Percentiles rank a stretch among this genome's conserved stretches.
phyloP scores from a whole-genome alignment of 2,113 vertebrate genomes.

The Apeltes quadracus region DNA sequence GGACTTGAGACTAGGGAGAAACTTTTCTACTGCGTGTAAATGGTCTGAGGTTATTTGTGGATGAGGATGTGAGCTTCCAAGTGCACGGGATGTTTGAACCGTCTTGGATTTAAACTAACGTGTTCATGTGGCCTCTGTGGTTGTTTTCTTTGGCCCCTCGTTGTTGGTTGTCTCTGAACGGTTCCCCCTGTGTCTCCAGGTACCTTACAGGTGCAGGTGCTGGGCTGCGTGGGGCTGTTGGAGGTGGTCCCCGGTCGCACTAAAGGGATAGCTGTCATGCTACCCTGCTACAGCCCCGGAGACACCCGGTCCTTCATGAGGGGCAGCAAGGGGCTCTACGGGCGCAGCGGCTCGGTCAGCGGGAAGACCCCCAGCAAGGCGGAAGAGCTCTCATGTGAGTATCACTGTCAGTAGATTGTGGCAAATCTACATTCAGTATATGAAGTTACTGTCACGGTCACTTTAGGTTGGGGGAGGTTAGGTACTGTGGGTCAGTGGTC shows the following conservation, averaged over 20 bases:
- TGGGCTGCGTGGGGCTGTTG: conserved; percentile 85
- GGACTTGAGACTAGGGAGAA: background rate
- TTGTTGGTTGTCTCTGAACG: background rate
- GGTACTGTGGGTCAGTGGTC: background rate
- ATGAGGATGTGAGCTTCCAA: background rate
- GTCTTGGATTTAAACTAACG: background rate
- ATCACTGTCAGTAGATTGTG: background rate
- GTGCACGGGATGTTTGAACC: background rate
- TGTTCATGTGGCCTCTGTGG: background rate
- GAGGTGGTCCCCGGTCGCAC: conserved; percentile 85
- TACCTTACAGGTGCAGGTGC: conserved; percentile 87
- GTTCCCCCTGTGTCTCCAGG: conserved; percentile 70
- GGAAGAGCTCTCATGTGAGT: conserved; percentile 82
- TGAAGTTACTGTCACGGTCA: background rate
- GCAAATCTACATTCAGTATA: background rate
- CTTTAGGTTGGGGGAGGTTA: background rate
- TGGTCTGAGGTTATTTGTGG: too few species aligned
- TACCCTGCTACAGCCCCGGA: conserved; percentile 80
- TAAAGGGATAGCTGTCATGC: conserved; percentile 73
- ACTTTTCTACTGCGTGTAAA: background rate
- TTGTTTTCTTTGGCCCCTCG: background rate
- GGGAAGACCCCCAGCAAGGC: conserved; percentile 84
- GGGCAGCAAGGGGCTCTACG: conserved; percentile 84
- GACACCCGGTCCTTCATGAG: conserved; percentile 87
- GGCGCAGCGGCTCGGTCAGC: conserved; percentile 86